Base-by-base conservation (phyloP, 2,888 invertebrate species). In the Hirtodrosophila histrioides region DNA sequence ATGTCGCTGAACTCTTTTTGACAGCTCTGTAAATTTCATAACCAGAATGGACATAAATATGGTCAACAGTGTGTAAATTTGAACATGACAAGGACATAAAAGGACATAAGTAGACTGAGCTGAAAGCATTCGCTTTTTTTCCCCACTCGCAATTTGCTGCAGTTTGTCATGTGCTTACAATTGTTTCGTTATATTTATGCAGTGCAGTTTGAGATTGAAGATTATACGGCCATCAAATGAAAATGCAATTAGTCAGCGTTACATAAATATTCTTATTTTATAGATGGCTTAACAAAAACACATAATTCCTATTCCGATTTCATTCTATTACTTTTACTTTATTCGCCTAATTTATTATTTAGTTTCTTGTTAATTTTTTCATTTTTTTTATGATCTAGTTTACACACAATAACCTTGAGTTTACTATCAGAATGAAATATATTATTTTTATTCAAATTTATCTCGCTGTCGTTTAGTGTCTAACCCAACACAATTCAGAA, bases 1-100 rank as follows among this genome's bases (percentile, higher is more conserved):
- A 88, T 86, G 85, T 88, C 85, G 88, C 81, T 86, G 88, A 85
- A 85, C 84, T 85, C 84, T 88, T 85, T 88, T 73, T 88, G 84
- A 85, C 84, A 88, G 86, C 88, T 86, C 84, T 86, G 84, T 83
- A 85, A 85, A 85, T 88, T 85, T 83, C 84, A 85, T 85, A 85
- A 86, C 83, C 84, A 74, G 84, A 80, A 83, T 72, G 86, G 72
- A 83, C 88, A 83, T 84, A 85, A 83, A 83, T 86, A 83, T 87
- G 82, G 82, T 85, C 87, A 83, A 83, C 87, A 81, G 76, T 69
- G 82, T 84, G 82, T 81, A 86, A 86, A 83, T 84, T 75, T 84
- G 51, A 74, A 46, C 75, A 77, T 77, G 78, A 77, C 78, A 76
- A 64, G 63, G 66, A 65, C 74, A 75, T 61, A 73, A 73, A 73